phyloP scores from a whole-genome alignment of 1,140 invertebrate genomes.

The Periplaneta americana region DNA sequence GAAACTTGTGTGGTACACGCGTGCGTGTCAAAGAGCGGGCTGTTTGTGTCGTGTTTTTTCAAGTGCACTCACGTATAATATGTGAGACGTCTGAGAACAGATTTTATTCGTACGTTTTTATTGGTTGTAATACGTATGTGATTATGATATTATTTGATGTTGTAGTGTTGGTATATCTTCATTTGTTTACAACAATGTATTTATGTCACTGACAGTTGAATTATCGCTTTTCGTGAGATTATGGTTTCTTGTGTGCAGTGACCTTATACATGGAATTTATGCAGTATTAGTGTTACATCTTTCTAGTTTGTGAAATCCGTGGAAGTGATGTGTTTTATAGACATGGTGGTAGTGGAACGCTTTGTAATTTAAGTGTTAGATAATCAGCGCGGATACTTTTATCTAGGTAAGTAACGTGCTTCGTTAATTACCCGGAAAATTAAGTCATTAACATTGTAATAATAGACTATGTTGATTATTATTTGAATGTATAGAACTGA shows the following conservation, averaged over 20 bases:
- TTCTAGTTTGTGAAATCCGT: not conserved
- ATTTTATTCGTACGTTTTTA: not conserved
- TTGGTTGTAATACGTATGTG: not conserved
- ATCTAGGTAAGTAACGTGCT: not conserved
- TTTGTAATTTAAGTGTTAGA: no score
- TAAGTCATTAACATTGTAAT: no score
- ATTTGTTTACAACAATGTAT: not conserved
- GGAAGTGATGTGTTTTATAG: not conserved
- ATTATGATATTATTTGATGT: not conserved
- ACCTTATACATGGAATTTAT: not conserved
- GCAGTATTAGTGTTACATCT: not conserved
- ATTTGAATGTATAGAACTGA: no score
- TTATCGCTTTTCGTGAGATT: not conserved
- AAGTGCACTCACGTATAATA: not conserved
- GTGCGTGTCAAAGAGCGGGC: not conserved
- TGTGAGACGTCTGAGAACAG: not conserved
- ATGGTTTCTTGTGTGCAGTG: not conserved
- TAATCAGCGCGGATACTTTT: not conserved
- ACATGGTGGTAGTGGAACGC: not conserved
- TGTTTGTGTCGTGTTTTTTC: not conserved
- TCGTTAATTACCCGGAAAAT: not conserved
- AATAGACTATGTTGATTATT: no score
- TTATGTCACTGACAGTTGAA: not conserved
- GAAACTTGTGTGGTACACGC: not conserved
- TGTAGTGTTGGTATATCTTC: not conserved